A percentile compares a stretch with the other conserved stretches of the same genome.
These are phyloP conservation scores for Drosophila cognata DNA, from an alignment of 2,888 invertebrate genomes.

Conservation along the genomic window DNA sequence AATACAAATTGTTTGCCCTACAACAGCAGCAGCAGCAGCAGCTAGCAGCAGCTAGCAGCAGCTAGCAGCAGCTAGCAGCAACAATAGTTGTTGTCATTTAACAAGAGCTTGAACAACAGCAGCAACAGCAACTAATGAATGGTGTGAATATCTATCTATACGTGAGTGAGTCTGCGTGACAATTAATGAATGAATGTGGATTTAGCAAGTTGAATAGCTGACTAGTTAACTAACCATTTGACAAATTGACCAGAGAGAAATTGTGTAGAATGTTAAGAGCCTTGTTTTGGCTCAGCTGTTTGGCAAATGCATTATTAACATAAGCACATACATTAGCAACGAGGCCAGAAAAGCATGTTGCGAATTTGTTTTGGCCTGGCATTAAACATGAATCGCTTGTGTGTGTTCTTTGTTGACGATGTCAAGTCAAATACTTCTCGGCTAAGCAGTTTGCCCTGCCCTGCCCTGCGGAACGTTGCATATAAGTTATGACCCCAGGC, in stretches of 20 bases:
- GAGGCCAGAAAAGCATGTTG: constrained; percentile 17
- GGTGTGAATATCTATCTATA: constrained; percentile 9
- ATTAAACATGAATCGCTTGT: neutral
- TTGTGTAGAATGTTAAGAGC: neutral
- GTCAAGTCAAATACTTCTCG: constrained; percentile 22
- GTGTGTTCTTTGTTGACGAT: neutral
- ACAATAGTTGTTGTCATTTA: constrained; percentile 45
- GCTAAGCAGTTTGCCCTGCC: constrained; percentile 29
- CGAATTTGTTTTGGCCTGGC: constrained; percentile 21
- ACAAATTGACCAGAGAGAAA: neutral
- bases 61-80: constrained; percentile 13
- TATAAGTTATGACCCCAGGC: constrained; percentile 59
- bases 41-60: too few relatives aligned
- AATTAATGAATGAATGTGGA: constrained; percentile 42
- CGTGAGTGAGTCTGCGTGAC: constrained; percentile 37
- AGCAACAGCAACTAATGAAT: constrained; percentile 25
- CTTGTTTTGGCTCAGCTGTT: neutral
- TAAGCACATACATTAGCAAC: constrained; percentile 19
- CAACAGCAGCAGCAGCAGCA: constrained; percentile 8
- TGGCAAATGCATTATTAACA: neutral
- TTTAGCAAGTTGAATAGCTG: neutral
- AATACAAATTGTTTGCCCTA: constrained; percentile 63
- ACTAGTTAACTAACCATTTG: neutral
- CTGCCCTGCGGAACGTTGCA: constrained; percentile 29
- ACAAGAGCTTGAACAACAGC: constrained; percentile 41